These are phyloP conservation scores for Equus przewalskii DNA, from an alignment of 2,113 vertebrate species.

Conservation along the genomic window DNA sequence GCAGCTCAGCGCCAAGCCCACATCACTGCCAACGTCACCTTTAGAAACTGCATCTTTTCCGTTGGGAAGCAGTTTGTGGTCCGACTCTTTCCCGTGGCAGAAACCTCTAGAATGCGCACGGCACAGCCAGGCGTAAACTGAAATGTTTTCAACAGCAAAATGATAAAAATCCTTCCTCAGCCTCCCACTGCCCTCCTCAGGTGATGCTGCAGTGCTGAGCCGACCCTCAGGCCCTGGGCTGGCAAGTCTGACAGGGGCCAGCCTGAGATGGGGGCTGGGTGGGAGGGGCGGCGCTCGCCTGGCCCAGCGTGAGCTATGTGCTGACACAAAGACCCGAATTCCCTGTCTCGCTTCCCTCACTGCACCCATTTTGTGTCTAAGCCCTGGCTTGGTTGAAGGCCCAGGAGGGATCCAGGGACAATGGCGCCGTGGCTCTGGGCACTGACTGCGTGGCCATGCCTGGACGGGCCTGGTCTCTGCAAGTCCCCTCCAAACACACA, in stretches of 20 bases:
- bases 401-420: constrained; percentile 51
- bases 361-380: constrained; percentile 72
- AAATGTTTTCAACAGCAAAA: not conserved
- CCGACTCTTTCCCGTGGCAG: not conserved
- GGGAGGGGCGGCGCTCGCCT: not conserved
- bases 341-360: constrained; percentile 64
- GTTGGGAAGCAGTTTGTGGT: not conserved
- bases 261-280: not conserved
- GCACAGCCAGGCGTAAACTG: not conserved
- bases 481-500: not conserved
- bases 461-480: not conserved
- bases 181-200: not conserved
- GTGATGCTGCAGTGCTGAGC: not conserved
- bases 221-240: not conserved
- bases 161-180: not conserved
- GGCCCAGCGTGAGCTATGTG: constrained; percentile 4
- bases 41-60: not conserved
- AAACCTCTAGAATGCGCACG: not conserved
- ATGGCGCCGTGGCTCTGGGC: not conserved
- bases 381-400: constrained; percentile 5
- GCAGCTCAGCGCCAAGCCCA: fast-evolving
- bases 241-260: not conserved
- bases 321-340: constrained; percentile 62
- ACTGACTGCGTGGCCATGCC: constrained; percentile 25
- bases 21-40: fast-evolving